These are phyloP conservation scores for Rhincodon typus DNA, from an alignment of 2,797 vertebrate genomes.

Conservation along the genomic window DNA sequence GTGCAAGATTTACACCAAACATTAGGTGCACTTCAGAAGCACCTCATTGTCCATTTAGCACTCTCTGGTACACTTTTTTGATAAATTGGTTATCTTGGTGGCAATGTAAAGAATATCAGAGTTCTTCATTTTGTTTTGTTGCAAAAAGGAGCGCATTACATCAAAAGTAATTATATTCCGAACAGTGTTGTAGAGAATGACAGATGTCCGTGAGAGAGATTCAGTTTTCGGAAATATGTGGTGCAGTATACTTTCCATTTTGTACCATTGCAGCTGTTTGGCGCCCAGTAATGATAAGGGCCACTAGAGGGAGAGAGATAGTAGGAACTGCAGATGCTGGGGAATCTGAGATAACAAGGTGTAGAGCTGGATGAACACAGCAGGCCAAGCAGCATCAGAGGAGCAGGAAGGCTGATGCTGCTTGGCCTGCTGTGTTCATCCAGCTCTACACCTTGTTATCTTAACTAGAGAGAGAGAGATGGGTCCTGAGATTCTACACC, in stretches of 20 bases:
- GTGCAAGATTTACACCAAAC: conserved; percentile 27
- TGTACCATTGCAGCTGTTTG: background rate
- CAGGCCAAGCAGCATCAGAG: too few relatives aligned
- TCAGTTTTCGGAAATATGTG: background rate
- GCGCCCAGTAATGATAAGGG: background rate
- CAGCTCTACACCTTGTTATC: too few relatives aligned
- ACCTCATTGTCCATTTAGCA: background rate
- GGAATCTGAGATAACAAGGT: too few relatives aligned
- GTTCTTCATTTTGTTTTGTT: background rate
- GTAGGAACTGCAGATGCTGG: too few relatives aligned
- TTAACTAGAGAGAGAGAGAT: background rate
- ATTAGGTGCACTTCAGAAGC: conserved; percentile 25
- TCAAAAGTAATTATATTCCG: background rate
- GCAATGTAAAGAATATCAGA: background rate
- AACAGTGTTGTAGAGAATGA: background rate
- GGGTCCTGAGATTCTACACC: background rate
- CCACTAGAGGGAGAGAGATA: background rate
- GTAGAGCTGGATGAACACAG: too few relatives aligned
- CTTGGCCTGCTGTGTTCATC: too few relatives aligned
- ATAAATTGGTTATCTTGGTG: too few relatives aligned
- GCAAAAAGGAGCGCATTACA: background rate
- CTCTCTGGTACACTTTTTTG: background rate
- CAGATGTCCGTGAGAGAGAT: background rate
- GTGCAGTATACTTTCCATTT: background rate
- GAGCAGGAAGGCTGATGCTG: too few relatives aligned